These are phyloP conservation scores for Masticophis lateralis DNA, from an alignment of 2,797 vertebrate genomes.

Conservation along the genomic window DNA sequence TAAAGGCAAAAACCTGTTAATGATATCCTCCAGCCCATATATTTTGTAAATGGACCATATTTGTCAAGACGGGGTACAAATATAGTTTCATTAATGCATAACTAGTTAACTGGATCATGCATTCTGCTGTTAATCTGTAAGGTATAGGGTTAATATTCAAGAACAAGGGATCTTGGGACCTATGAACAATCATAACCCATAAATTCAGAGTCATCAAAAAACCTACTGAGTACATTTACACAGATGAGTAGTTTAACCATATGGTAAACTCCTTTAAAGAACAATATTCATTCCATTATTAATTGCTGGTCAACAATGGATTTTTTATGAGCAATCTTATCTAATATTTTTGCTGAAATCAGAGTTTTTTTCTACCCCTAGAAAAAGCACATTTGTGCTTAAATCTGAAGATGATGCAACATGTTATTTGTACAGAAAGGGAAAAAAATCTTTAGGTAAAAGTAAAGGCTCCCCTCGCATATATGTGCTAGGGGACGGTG, in stretches of 20 bases:
- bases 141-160: neutral
- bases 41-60: neutral
- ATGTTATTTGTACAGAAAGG: neutral
- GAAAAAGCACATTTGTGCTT: neutral
- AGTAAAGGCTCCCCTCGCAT: no score
- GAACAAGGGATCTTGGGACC: neutral
- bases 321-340: neutral
- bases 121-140: neutral
- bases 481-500: no score
- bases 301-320: neutral
- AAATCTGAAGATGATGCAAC: neutral
- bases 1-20: neutral
- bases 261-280: neutral
- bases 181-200: neutral
- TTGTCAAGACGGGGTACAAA: neutral
- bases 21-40: neutral
- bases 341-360: neutral
- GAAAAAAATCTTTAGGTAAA: neutral
- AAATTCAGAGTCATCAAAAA: neutral
- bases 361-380: neutral
- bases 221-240: neutral
- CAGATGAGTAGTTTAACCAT: neutral
- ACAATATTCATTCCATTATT: neutral
- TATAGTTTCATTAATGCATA: constrained; percentile 6
- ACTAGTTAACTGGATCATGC: neutral